A percentile compares a stretch with the other conserved stretches of the same genome.
These are phyloP conservation scores for Oreochromis niloticus DNA, from an alignment of 2,113 vertebrate genomes.

Conservation along the genomic window DNA sequence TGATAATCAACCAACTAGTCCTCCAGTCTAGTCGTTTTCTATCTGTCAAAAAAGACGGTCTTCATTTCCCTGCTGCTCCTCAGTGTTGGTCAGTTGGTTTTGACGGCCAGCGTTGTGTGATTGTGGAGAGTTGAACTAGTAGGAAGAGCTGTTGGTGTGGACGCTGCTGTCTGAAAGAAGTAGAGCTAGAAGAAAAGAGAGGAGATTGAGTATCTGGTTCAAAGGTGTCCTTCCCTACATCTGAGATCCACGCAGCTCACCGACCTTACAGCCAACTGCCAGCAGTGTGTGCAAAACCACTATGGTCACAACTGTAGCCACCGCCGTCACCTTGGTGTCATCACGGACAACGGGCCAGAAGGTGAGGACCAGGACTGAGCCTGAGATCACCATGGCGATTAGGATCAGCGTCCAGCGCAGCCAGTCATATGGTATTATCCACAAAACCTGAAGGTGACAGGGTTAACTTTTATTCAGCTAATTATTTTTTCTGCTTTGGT, in stretches of 20 bases:
- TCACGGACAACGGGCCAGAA: slow-evolving; percentile 80
- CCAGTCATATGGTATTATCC: slow-evolving; percentile 75
- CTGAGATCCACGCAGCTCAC: not conserved
- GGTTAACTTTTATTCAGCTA: not conserved
- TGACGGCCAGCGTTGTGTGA: not conserved
- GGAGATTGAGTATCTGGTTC: not conserved
- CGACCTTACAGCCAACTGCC: slow-evolving; percentile 82
- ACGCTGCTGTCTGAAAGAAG: slow-evolving; percentile 60
- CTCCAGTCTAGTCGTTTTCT: not conserved
- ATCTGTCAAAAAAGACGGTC: not conserved
- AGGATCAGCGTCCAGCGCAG: slow-evolving; percentile 78
- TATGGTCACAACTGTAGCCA: slow-evolving; percentile 62
- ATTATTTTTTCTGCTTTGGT: not conserved
- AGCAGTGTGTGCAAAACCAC: slow-evolving; percentile 78
- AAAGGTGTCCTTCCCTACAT: accelerated
- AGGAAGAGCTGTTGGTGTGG: accelerated
- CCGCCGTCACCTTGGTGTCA: slow-evolving; percentile 70
- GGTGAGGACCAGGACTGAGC: slow-evolving; percentile 75
- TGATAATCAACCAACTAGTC: not conserved
- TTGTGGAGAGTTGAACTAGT: not conserved
- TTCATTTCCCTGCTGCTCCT: not conserved
- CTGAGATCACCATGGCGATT: slow-evolving; percentile 74
- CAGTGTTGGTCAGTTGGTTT: not conserved
- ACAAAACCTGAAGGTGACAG: slow-evolving; percentile 71
- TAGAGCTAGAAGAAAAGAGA: slow-evolving; percentile 57